Base-by-base conservation (phyloP, 2,113 vertebrate genomes). In the Trinectes maculatus region DNA sequence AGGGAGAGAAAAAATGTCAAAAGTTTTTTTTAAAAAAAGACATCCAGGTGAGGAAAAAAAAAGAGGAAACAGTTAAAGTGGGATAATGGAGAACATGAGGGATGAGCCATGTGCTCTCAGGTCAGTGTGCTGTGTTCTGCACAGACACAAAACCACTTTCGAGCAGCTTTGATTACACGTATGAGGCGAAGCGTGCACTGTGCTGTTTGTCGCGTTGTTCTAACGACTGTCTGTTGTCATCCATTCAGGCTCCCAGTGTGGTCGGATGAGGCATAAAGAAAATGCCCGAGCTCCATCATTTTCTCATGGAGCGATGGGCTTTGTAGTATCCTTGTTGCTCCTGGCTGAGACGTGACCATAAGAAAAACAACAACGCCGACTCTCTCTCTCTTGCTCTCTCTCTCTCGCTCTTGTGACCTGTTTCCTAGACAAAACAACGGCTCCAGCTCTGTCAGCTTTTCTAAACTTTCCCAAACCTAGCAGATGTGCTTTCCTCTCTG, bases 201-300 rank as follows among this genome's bases (percentile, higher is more conserved):
- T 24, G 51, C 29, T 19, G 5, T 73, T 61, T 39, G 39, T 55
- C 69, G 13, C 15, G 42, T 29, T 62, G 70, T 49, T 79, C 57
- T 65, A 86, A 76, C 57, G 51, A 29, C 31, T 57, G 59, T 71
- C 13, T 79, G 56, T 43, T 72, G 49, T 74, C 63, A 0, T 77
- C 37, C 53, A 48, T n/a, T 22, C 73, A 93, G 92, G 93, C 93
- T 73, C 93, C 93, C 69, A 93, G 93, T 67, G 88, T 94, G 59
- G 91, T 93, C 5, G 93, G 93, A 90, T 94, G 93, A 93, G 64
- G 83, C 66, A 94, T 94, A 79, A 94, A 94, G 89, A 93, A 93
- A 66, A 87, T 92, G 90, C 93, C 93, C 0, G 92, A 91, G 79
- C 91, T 94, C 76, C 70, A 92, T 69, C 84, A 85, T 34, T 94